Conservation (phyloP, 1,140 invertebrate species). For the Drosophila obscura region DNA sequence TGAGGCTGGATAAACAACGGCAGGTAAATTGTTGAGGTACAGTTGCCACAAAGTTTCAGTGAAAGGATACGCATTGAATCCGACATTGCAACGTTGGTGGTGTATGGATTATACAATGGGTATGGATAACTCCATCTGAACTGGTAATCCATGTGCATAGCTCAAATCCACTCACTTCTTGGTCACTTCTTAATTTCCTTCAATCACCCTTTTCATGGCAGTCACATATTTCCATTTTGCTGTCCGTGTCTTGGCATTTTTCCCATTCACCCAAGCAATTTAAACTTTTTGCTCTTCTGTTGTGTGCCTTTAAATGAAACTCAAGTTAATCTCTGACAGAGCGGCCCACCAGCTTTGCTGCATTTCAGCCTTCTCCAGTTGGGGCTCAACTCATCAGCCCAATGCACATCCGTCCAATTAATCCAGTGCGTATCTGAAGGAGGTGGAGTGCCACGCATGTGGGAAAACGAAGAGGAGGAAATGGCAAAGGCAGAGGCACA, state of each 20-base stretch:
- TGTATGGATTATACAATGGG: no score
- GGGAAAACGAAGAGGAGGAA: not conserved
- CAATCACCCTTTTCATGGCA: not conserved
- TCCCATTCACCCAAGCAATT: slow-evolving; percentile 14
- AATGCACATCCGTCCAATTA: slow-evolving; percentile 67
- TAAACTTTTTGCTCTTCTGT: slow-evolving; percentile 15
- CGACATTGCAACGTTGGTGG: no score
- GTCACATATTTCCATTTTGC: not conserved
- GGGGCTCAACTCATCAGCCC: slow-evolving; percentile 41
- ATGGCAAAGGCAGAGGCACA: slow-evolving; percentile 11
- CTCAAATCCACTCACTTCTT: no score
- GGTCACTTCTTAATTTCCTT: no score
- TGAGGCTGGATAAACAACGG: not conserved
- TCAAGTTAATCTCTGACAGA: slow-evolving; percentile 37
- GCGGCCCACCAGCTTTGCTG: slow-evolving; percentile 21
- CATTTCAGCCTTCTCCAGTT: slow-evolving; percentile 29
- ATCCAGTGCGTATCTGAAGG: slow-evolving; percentile 65
- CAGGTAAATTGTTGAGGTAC: no score
- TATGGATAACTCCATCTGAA: no score
- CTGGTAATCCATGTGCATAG: no score
- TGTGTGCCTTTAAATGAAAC: slow-evolving; percentile 23
- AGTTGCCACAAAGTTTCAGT: no score
- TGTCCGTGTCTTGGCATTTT: not conserved
- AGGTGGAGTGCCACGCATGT: not conserved
- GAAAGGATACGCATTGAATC: no score